Base-by-base conservation (phyloP, 2,113 vertebrate genomes). In the Gavialis gangeticus region DNA sequence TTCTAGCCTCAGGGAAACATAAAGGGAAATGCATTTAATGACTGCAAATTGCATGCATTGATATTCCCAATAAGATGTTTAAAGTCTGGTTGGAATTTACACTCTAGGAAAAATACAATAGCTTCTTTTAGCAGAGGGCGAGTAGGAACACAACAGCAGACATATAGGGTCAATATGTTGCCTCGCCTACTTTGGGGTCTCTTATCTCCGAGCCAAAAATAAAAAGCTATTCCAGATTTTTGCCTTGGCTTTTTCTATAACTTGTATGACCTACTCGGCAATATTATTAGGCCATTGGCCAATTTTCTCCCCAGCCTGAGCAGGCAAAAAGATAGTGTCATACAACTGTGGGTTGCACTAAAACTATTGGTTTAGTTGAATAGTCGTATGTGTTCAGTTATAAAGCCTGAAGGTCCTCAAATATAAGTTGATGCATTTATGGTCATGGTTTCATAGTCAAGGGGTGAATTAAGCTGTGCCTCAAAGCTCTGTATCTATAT, bases 1-100 rank as follows among this genome's bases (percentile, higher is more conserved):
- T 81, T 95, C 89, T 92, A 67, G 93, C 95, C 95, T 94, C 21
- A 1, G 97, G 96, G 94, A 97, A 96, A 73, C 95, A 90, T 92
- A 88, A 93, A 97, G 89, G 84, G 25, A 85, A 91, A 93, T 80
- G 82, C 91, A 67, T 92, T 93, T 95, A 92, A 94, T 94, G 93
- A 87, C 92, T 90, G 21, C 73, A 81, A 95, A 96, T 79, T 85
- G 93, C 73, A 81, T 77, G 91, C 91, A 88, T 86, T 95, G 92
- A 93, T 93, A 84, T 88, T 88, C 84, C 91, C 97, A 90, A 83
- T 90, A 89, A 97, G 88, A 89, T 88, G 78, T 91, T 95, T 95
- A 95, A 91, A 94, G 92, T 34, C 2, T 62, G 24, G 75, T 86
- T 84, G 78, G 25, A 37, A 64, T 93, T 95, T 93, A 84, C 91